These are phyloP conservation scores for Archocentrus centrarchus DNA, from an alignment of 2,113 vertebrate species.

Conservation along the genomic window DNA sequence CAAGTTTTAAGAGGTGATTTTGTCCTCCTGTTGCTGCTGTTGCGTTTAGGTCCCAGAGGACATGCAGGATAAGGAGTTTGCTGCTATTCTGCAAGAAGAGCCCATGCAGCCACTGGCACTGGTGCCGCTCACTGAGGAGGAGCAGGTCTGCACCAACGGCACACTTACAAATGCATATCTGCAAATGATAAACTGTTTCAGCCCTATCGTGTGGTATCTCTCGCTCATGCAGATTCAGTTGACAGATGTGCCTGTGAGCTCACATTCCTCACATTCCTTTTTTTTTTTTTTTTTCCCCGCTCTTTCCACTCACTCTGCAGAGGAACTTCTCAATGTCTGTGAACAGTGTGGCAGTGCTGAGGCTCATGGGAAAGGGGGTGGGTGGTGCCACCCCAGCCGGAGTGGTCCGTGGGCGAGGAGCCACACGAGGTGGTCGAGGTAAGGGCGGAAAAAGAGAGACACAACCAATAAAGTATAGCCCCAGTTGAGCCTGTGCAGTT, in stretches of 20 bases:
- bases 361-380: conserved; percentile 92
- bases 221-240: not conserved
- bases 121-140: conserved; percentile 91
- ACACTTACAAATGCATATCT: not conserved
- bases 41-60: conserved; percentile 88
- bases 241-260: conserved; percentile 37
- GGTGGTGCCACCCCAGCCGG: conserved; percentile 81
- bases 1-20: not conserved
- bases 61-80: conserved; percentile 93
- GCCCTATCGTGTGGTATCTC: not conserved
- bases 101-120: conserved; percentile 90
- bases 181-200: not conserved
- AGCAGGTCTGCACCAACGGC: conserved; percentile 83
- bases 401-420: conserved; percentile 86
- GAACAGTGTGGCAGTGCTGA: conserved; percentile 93
- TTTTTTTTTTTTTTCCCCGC: not conserved
- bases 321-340: conserved; percentile 96
- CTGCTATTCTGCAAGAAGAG: conserved; percentile 91
- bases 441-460: not conserved
- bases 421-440: conserved; percentile 88
- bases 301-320: conserved; percentile 72
- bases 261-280: conserved; percentile 67
- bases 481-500: not conserved
- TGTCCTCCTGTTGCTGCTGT: conserved; percentile 1
- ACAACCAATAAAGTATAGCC: not conserved